Evolutionary conservation across 2,797 vertebrate genomes (phyloP), one percentile per base, ranked within the genome.

Genomic region (Sebastes jordani): DNA sequence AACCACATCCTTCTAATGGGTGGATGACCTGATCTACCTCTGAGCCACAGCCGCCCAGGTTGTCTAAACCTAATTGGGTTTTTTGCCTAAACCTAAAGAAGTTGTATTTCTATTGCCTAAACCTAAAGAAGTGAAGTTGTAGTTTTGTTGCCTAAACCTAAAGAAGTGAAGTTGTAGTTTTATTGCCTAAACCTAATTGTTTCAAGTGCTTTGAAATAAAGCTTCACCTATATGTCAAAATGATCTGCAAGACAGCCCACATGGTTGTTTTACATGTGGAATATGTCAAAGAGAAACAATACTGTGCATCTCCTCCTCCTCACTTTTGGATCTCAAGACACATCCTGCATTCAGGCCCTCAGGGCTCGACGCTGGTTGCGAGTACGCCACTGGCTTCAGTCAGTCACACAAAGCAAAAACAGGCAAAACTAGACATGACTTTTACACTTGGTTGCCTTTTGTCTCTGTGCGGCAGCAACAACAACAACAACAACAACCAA

Each of bases 371-470:
- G 46, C 84, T 23, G 72, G 84, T 76, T 85, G 74, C 60, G 71
- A 84, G 83, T 88, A 76, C 90, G 80, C 80, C 81, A 78, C 76
- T 64, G 83, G 86, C 74, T 85, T 91, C 77, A 84, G 85, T 88
- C 86, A 86, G 81, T 89, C 85, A 90, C 69, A 88, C 82, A 78
- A 85, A 88, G 86, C 85, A 85, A 86, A 52, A 93, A 88, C 89
- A 90, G 84, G 88, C 87, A 73, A 87, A 91, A 91, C 90, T 89
- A 89, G 86, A 89, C 80, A 18, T 60, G 87, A 85, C 76, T 89
- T 91, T 89, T 78, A 89, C 87, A 92, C 90, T 87, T 61, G 86
- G 82, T 74, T 82, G 82, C 68, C 62, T 81, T 82, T 83, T 76
- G 83, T 84, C 72, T 89, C 76, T 16, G 64, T 60, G 76, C 80